A percentile compares a stretch with the other conserved stretches of the same genome.
These are phyloP conservation scores for Cephalopholis sonnerati DNA, from an alignment of 2,113 vertebrate species.

Conservation along the genomic window DNA sequence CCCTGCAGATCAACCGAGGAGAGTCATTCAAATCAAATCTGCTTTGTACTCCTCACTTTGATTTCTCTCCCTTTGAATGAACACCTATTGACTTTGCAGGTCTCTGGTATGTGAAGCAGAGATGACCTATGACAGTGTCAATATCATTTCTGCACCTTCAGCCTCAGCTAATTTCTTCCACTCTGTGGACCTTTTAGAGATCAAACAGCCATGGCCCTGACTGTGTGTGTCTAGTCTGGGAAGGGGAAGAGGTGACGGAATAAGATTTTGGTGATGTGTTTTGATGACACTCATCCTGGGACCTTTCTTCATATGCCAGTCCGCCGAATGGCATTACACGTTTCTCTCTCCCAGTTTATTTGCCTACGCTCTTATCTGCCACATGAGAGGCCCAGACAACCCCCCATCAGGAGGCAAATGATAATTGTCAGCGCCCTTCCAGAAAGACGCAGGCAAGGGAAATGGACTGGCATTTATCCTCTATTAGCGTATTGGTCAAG, in stretches of 20 bases:
- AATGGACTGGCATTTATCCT: slow-evolving; percentile 77
- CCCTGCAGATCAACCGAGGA: background rate
- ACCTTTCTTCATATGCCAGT: slow-evolving; percentile 80
- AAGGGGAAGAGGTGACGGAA: slow-evolving; percentile 8
- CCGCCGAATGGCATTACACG: slow-evolving; percentile 76
- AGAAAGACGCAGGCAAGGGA: slow-evolving; percentile 65
- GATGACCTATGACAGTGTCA: slow-evolving; percentile 73
- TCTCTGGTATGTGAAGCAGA: slow-evolving; percentile 12
- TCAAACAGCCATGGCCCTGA: slow-evolving; percentile 65
- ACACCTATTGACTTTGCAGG: slow-evolving; percentile 34
- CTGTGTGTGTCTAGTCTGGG: slow-evolving; percentile 39
- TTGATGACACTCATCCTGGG: slow-evolving; percentile 71
- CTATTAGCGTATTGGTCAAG: slow-evolving; percentile 72
- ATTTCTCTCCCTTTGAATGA: slow-evolving; percentile 59
- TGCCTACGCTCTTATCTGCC: slow-evolving; percentile 79
- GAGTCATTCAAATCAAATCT: slow-evolving; percentile 22
- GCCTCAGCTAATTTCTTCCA: slow-evolving; percentile 61
- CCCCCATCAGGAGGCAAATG: slow-evolving; percentile 72
- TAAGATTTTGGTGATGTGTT: slow-evolving; percentile 67
- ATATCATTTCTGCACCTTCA: slow-evolving; percentile 58
- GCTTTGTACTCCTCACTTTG: slow-evolving; percentile 39
- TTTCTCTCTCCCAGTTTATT: slow-evolving; percentile 70
- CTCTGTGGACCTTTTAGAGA: slow-evolving; percentile 67
- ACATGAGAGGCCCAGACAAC: slow-evolving; percentile 85
- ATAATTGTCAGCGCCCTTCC: slow-evolving; percentile 75